Base-by-base conservation (phyloP, 2,888 invertebrate species). In the Oasisia sp. region DNA sequence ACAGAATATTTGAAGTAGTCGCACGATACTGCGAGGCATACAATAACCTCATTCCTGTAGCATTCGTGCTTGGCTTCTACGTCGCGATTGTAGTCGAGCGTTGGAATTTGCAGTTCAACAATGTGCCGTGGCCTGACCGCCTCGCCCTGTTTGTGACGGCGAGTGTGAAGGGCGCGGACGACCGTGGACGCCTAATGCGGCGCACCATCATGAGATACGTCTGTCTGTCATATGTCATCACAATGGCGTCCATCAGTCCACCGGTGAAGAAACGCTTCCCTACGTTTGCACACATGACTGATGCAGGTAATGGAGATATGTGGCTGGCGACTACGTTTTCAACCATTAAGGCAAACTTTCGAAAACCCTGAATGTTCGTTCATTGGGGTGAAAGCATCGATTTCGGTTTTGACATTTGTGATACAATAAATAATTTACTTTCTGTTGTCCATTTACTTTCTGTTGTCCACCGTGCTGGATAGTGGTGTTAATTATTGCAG, bases 41-140 rank as follows among this genome's bases (percentile, higher is more conserved):
- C 96, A 98, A 98, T 94, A 98, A 98, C 96, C 97, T 98, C 94
- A 99, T 99, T 95, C 99, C 99, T 27, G 96, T 99, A 94, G 98
- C 99, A 8, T 99, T 99, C 96, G 98, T 99, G 93, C 97, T 99
- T 94, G 99, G 99, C 94, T 99, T 99, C 97, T 99, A 99, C 97
- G 98, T 99, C 92, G 98, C 98, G 11, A 97, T 99, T 94, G 98
- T 99, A 91, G 98, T 99, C 97, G 98, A 98, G 93, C 97, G 99
- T 95, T 99, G 99, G 99, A 98, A 98, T 98, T 97, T 97, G 95
- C 98, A 98, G 96, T 98, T 98, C 95, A 94, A 93, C 91, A 92
- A n/a, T 45, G 93, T 94, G 32, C 98, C 98, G 1, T 98, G 98
- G 98, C 98, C 98, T 0, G 98, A 98, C 97, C 97, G 95, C 1